These are phyloP conservation scores for Nerophis lumbriciformis DNA, from an alignment of 2,113 vertebrate species.

Conservation along the genomic window DNA sequence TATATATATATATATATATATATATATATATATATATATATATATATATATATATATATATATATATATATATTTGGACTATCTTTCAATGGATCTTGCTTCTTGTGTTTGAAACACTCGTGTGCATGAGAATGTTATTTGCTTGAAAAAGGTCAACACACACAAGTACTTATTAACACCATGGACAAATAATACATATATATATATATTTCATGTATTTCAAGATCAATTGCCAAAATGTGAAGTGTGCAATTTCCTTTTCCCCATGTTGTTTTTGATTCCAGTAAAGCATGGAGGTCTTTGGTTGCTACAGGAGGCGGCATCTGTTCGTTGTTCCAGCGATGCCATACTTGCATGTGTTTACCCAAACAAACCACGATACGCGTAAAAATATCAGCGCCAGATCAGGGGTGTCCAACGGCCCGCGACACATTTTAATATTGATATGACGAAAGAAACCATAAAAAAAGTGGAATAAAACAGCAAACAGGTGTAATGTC, in stretches of 20 bases:
- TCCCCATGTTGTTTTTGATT: slow-evolving; percentile 49
- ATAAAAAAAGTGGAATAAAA: too few relatives aligned
- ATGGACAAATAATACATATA: slow-evolving; percentile 65
- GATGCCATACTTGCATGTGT: slow-evolving; percentile 82
- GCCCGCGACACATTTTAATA: too few relatives aligned
- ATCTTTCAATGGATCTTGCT: slow-evolving; percentile 98
- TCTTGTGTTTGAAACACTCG: slow-evolving; percentile 99
- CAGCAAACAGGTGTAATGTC: too few relatives aligned
- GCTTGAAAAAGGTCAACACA: slow-evolving; percentile 70
- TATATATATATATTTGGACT: slow-evolving; percentile 83
- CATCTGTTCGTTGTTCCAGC: slow-evolving; percentile 86
- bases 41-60: too few relatives aligned
- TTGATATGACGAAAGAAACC: too few relatives aligned
- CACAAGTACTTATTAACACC: slow-evolving; percentile 46
- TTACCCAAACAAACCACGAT: slow-evolving; percentile 77
- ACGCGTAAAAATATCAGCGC: too few relatives aligned
- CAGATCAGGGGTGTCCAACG: too few relatives aligned
- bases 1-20: too few relatives aligned
- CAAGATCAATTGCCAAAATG: slow-evolving; percentile 85
- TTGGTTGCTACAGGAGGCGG: too few relatives aligned
- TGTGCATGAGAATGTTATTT: slow-evolving; percentile 99
- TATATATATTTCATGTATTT: slow-evolving; percentile 70
- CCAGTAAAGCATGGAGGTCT: too few relatives aligned
- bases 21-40: too few relatives aligned
- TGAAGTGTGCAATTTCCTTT: slow-evolving; percentile 87